Percentiles rank a stretch among this genome's conserved stretches.
Conservation (phyloP, 2,113 vertebrate species). For the Otocyon megalotis region DNA sequence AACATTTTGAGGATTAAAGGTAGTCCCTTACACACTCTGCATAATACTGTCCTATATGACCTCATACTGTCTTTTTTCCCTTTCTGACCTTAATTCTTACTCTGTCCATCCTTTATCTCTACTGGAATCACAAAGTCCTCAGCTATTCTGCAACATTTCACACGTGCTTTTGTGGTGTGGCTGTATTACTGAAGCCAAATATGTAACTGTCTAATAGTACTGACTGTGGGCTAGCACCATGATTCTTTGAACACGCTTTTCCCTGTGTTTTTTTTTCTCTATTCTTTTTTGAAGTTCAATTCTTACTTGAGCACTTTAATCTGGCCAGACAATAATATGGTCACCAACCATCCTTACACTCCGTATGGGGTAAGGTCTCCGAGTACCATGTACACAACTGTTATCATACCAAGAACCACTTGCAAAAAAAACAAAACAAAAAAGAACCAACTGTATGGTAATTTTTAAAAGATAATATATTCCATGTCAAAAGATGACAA, state of each 20-base stretch:
- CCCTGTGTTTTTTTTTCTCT: neutral
- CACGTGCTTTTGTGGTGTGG: neutral
- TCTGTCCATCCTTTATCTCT: neutral
- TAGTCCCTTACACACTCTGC: neutral
- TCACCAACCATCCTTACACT: neutral
- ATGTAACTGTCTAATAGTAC: neutral
- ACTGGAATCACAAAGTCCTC: neutral
- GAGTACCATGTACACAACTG: neutral
- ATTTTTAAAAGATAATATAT: constrained; percentile 54
- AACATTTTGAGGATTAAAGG: constrained; percentile 34
- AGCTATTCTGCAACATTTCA: neutral
- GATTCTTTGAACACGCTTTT: constrained; percentile 16
- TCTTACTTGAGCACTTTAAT: constrained; percentile 45
- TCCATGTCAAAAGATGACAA: neutral
- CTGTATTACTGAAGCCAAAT: neutral
- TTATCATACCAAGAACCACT: neutral
- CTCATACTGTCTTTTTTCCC: neutral
- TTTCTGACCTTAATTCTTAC: constrained; percentile 1
- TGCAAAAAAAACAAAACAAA: neutral
- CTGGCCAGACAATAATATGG: neutral
- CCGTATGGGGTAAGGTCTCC: neutral
- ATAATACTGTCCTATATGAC: neutral
- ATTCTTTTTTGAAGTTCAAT: constrained; percentile 17
- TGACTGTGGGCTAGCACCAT: neutral
- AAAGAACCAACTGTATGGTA: neutral